Evolutionary conservation across 2,797 vertebrate species (phyloP), one percentile per base, ranked within the genome.

Genomic region (Liparis tanakae): DNA sequence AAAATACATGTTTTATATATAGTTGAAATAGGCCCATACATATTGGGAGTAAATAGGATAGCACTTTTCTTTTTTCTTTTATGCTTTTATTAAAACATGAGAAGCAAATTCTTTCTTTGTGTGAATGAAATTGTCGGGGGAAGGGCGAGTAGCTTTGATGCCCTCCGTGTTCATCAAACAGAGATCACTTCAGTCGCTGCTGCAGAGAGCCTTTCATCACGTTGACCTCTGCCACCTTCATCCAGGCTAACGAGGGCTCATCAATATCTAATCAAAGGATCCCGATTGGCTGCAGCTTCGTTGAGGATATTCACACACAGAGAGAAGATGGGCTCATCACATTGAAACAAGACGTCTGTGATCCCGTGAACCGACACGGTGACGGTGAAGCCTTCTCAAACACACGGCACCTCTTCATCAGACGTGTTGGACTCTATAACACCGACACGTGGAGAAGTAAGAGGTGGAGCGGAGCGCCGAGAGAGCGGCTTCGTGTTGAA

Each of bases 201-300:
- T 71, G 76, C 62, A 85, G 62, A 81, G 84, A 71, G 75, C 77
- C 84, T 93, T 92, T 93, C 89, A 92, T 93, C 85, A 76, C 73
- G 69, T 78, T 91, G 80, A 90, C 91, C 89, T 87, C 78, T 74
- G 84, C 74, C 74, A 68, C 91, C 90, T 92, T 93, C 77, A 91
- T 94, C 89, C 71, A 37, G 70, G 10, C 84, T 88, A 87, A 92
- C 44, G 64, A 78, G 43, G 56, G 57, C 79, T 92, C 87, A 92
- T 94, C 90, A 86, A 93, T 89, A 87, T 83, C 79, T 89, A 83
- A 93, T 93, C 88, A 92, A 91, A 93, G 85, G 65, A 78, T 55
- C 55, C 41, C 10, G 57, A 83, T 85, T 80, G 78, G 72, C 65
- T 53, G 33, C 66, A 75, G 60, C 77, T 85, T 83, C 58, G 46